A percentile compares a stretch with the other conserved stretches of the same genome.
Conservation (phyloP, 2,888 invertebrate genomes). For the Yponomeuta evonymella region DNA sequence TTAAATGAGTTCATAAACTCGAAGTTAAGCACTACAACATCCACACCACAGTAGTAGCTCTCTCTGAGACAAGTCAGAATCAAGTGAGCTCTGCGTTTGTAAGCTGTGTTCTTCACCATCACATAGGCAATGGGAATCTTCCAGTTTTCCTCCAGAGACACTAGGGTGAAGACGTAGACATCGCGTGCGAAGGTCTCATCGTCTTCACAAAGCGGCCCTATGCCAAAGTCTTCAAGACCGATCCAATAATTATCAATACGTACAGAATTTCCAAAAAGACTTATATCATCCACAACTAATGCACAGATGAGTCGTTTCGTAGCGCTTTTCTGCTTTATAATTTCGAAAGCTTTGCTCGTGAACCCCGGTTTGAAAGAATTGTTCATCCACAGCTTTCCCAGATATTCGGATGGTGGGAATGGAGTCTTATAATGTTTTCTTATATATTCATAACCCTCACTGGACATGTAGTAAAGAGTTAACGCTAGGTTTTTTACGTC, state of each 20-base stretch:
- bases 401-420: neutral
- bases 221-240: conserved; percentile 4
- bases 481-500: neutral
- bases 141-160: conserved; percentile 22
- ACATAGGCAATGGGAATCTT: conserved; percentile 24
- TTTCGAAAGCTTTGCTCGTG: conserved; percentile 4
- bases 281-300: conserved; percentile 2
- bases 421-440: neutral
- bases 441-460: neutral
- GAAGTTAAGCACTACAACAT: conserved; percentile 19
- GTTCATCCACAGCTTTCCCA: neutral
- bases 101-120: conserved; percentile 13
- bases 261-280: neutral
- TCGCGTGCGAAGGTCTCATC: neutral
- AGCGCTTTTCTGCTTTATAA: neutral
- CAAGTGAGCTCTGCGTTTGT: conserved; percentile 17
- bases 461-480: neutral
- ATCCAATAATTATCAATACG: neutral
- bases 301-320: neutral
- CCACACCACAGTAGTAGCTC: conserved; percentile 16
- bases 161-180: conserved; percentile 19
- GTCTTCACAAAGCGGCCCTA: neutral
- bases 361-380: neutral
- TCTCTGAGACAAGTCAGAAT: conserved; percentile 18
- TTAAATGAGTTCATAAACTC: neutral